A percentile compares a stretch with the other conserved stretches of the same genome.
These are phyloP conservation scores for Ahaetulla prasina DNA, from an alignment of 2,113 vertebrate genomes.

Conservation along the genomic window DNA sequence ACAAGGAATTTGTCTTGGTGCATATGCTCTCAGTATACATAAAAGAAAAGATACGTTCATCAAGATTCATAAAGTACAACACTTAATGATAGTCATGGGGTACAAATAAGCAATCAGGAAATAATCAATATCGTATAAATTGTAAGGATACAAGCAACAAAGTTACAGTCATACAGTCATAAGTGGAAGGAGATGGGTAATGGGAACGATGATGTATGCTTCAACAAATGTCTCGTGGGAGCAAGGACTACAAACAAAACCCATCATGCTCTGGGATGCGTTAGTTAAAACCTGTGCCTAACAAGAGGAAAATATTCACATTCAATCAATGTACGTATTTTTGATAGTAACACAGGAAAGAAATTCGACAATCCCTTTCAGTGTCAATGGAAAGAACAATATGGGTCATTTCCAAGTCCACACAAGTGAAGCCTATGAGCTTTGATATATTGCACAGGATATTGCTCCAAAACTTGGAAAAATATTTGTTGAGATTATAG, in stretches of 20 bases:
- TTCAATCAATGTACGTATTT: neutral
- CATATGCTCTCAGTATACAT: too few species aligned
- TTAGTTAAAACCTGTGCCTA: neutral
- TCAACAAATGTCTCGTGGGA: constrained; percentile 7
- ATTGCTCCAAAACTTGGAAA: constrained; percentile 28
- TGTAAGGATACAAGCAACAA: too few species aligned
- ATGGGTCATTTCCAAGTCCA: constrained; percentile 31
- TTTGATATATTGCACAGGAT: constrained; percentile 33
- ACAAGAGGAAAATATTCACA: constrained; percentile 9
- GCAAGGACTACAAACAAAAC: neutral
- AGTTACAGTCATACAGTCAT: too few species aligned
- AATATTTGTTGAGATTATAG: constrained; percentile 20
- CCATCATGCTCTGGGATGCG: neutral
- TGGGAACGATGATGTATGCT: neutral
- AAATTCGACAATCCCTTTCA: constrained; percentile 16
- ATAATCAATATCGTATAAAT: too few species aligned
- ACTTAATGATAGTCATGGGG: too few species aligned
- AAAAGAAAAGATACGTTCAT: too few species aligned
- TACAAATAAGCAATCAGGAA: too few species aligned
- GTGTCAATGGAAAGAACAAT: constrained; percentile 26
- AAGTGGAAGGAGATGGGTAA: too few species aligned
- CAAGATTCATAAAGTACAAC: too few species aligned
- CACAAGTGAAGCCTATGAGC: constrained; percentile 19
- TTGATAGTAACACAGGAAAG: constrained; percentile 5
- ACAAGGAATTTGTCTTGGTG: too few species aligned